phyloP scores from a whole-genome alignment of 1,140 invertebrate species.

The Tetragnatha versicolor region DNA sequence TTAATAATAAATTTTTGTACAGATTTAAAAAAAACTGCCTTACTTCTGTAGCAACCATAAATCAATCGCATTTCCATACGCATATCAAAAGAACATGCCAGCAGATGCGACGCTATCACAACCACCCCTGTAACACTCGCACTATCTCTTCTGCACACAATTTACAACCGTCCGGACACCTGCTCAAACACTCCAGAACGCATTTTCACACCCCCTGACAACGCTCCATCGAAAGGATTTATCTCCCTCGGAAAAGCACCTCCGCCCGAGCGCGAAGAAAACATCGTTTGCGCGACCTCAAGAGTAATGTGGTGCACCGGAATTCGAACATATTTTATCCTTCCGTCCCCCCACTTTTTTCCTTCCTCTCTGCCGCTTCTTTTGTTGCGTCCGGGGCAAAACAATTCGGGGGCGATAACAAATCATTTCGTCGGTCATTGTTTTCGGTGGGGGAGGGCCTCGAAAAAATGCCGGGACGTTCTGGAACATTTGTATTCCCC shows the following conservation, averaged over 20 bases:
- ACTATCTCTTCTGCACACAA: background rate
- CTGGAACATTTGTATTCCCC: too few relatives aligned
- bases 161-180: background rate
- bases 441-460: too few relatives aligned
- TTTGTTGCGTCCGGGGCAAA: conserved; percentile 20
- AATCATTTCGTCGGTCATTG: conserved; percentile 44
- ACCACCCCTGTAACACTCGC: background rate
- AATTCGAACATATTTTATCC: conserved; percentile 37
- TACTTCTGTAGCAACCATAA: too few relatives aligned
- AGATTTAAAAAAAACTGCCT: too few relatives aligned
- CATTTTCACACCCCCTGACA: background rate
- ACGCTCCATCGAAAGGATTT: background rate
- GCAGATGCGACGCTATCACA: too few relatives aligned
- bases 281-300: conserved; percentile 34
- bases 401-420: conserved; percentile 42
- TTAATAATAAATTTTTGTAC: too few relatives aligned
- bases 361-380: background rate
- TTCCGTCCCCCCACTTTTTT: background rate
- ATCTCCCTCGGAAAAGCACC: background rate
- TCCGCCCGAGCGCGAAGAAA: background rate
- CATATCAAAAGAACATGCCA: too few relatives aligned
- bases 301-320: conserved; percentile 41
- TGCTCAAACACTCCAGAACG: background rate
- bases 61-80: too few relatives aligned
- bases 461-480: too few relatives aligned